Base-by-base conservation (phyloP, 2,113 vertebrate species). In the Pterocles gutturalis region DNA sequence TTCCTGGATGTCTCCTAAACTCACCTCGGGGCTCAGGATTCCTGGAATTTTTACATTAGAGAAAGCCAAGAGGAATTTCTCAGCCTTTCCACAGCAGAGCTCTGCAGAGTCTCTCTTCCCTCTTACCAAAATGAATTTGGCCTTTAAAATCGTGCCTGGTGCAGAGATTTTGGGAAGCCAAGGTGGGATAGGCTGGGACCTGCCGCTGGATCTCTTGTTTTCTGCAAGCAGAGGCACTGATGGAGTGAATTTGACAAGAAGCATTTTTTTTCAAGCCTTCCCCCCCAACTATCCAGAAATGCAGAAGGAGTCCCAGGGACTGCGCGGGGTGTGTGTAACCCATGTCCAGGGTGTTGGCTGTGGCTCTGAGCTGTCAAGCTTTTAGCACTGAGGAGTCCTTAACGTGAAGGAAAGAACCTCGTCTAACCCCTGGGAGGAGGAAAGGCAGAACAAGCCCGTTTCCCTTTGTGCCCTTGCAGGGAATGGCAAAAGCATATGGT, bases 1-100 rank as follows among this genome's bases (percentile, higher is more conserved):
- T 96, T 91, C 84, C 94, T 96, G 89, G 60, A 93, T 73, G 87
- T 96, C 94, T 97, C 94, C 76, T 95, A 48, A 96, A 83, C 13
- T 71, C 54, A 93, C 95, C 87, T 92, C 79, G 67, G 89, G 91
- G 95, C 91, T 96, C 87, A 86, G 85, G 75, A 97, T 96, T 96
- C 94, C 82, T 96, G 24, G 25, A 94, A 97, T 97, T 96, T 95
- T 96, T 97, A 89, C 87, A 91, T 72, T 62, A 83, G 84, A 83
- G 58, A 58, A 94, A 89, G 70, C 73, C 81, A 85, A 70, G 73
- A 89, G 93, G 92, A 96, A 96, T 96, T 92, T 89, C 81, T 73
- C 77, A 65, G 77, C 69, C 65, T 49, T 92, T 73, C 88, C 65
- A 13, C 31, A 38, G 24, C 25, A 22, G 64, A 38, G 51, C 8